phyloP scores from a whole-genome alignment of 2,113 vertebrate genomes.

The Stigmatopora argus region DNA sequence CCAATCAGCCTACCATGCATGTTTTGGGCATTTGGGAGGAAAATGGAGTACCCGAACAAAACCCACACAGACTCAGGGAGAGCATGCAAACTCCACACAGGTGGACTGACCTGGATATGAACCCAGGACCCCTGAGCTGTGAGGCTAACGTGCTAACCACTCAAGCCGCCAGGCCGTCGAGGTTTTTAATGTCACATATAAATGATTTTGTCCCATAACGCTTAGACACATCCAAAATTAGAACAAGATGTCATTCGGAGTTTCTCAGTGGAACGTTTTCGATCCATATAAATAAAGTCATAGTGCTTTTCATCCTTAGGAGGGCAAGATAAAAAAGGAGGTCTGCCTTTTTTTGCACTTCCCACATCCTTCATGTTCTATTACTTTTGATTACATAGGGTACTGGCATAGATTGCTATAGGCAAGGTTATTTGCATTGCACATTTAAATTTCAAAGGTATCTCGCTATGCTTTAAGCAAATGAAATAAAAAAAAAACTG shows the following conservation, averaged over 20 bases:
- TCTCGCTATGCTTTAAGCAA: background rate
- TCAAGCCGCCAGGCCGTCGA: too few species aligned
- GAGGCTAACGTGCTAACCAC: too few species aligned
- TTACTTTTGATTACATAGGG: background rate
- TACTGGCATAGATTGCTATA: background rate
- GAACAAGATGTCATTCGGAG: background rate
- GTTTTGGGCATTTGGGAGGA: too few species aligned
- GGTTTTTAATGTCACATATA: too few species aligned
- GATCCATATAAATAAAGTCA: background rate
- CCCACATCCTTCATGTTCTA: background rate
- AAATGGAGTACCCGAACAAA: too few species aligned
- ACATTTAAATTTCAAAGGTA: conserved; percentile 9
- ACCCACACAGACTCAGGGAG: too few species aligned
- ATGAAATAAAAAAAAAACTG: background rate
- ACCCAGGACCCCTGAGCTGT: too few species aligned
- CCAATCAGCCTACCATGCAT: too few species aligned
- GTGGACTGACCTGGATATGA: too few species aligned
- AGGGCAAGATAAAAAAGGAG: background rate
- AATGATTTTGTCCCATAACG: background rate
- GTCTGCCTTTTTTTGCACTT: background rate
- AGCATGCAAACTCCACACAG: too few species aligned
- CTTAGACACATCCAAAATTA: background rate
- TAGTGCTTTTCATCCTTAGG: background rate
- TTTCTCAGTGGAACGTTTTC: background rate
- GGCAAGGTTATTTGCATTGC: conserved; percentile 7